A percentile compares a stretch with the other conserved stretches of the same genome.
Conservation (phyloP, 2,113 vertebrate genomes). For the Nettapus auritus region DNA sequence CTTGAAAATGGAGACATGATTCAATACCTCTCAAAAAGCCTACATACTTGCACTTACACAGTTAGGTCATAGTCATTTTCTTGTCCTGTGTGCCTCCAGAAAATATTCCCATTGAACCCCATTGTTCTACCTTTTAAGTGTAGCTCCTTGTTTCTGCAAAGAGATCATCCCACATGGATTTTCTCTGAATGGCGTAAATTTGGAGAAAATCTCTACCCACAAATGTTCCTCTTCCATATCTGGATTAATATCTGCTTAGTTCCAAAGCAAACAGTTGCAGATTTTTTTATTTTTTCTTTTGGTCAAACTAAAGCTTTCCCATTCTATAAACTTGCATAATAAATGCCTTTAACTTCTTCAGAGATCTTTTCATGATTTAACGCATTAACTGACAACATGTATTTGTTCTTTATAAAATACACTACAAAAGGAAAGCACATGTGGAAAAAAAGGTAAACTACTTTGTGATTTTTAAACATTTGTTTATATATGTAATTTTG, state of each 20-base stretch:
- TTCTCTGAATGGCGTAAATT: not conserved
- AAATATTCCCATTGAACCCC: not conserved
- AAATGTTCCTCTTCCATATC: not conserved
- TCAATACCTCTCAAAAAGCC: not conserved
- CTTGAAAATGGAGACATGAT: not conserved
- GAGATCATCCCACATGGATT: not conserved
- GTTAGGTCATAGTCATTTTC: not conserved
- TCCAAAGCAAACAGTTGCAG: not conserved
- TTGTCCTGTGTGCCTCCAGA: not conserved
- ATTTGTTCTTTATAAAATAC: not conserved
- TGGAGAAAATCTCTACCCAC: not conserved
- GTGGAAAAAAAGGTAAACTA: not conserved
- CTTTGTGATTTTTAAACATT: not conserved
- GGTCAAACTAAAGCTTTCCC: not conserved
- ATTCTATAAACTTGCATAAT: not conserved
- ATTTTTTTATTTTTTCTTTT: not conserved
- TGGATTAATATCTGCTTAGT: not conserved
- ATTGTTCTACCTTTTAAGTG: not conserved
- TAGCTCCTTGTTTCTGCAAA: not conserved
- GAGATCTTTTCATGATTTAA: not conserved
- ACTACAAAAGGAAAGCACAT: fast-evolving
- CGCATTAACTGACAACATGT: not conserved
- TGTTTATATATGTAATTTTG: not conserved
- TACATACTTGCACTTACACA: not conserved
- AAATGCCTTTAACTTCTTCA: not conserved